These are phyloP conservation scores for Himalopsyche anomala DNA, from an alignment of 2,888 invertebrate species.

Conservation along the genomic window DNA sequence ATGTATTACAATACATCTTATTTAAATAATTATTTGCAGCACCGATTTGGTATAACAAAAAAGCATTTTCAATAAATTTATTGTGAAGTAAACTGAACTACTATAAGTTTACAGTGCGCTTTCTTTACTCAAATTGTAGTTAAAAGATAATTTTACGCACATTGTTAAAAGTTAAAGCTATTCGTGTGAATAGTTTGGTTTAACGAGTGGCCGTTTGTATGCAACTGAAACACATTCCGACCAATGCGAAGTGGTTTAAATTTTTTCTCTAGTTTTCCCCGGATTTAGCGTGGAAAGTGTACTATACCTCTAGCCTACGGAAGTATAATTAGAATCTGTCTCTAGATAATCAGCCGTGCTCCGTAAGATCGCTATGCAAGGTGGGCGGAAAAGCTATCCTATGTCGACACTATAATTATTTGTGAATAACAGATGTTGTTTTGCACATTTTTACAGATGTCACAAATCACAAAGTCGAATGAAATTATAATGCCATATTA, in stretches of 20 bases:
- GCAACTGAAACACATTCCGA: slow-evolving; percentile 8
- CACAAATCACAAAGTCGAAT: too few species aligned
- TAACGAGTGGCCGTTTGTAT: background rate
- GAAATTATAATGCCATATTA: too few species aligned
- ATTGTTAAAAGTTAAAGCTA: background rate
- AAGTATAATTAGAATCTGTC: slow-evolving; percentile 20
- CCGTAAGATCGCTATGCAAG: slow-evolving; percentile 4
- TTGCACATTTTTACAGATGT: too few species aligned
- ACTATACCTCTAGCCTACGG: background rate
- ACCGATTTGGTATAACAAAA: too few species aligned
- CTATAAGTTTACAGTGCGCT: too few species aligned
- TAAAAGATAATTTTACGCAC: too few species aligned
- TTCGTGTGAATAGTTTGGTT: background rate
- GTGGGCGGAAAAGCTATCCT: background rate
- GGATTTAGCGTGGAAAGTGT: slow-evolving; percentile 23
- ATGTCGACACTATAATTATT: slow-evolving; percentile 1
- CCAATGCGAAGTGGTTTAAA: background rate
- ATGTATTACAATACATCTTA: too few species aligned
- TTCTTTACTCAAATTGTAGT: too few species aligned
- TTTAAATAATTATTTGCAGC: too few species aligned
- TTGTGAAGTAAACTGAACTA: too few species aligned
- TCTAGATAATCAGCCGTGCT: slow-evolving; percentile 10
- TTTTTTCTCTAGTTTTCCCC: background rate
- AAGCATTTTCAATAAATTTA: too few species aligned
- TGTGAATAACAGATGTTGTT: background rate